A percentile compares a stretch with the other conserved stretches of the same genome.
phyloP scores from a whole-genome alignment of 2,113 vertebrate genomes.

The Spizaetus ornatus region DNA sequence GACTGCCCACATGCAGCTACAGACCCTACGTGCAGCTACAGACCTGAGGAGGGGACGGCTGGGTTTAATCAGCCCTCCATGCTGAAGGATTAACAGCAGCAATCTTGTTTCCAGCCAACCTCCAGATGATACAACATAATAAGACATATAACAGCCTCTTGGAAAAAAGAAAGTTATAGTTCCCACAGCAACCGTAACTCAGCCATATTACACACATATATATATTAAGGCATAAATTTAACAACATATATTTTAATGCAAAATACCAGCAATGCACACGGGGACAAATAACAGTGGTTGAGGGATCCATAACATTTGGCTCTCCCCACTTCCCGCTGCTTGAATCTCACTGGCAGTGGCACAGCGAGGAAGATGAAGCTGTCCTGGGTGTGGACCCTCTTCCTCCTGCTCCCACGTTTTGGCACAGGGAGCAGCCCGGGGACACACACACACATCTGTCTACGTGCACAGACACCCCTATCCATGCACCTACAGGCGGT shows the following conservation, averaged over 20 bases:
- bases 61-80: background rate
- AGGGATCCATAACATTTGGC: constrained; percentile 5
- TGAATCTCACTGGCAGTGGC: background rate
- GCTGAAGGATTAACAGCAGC: constrained; percentile 53
- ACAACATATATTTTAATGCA: constrained; percentile 63
- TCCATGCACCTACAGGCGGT: accelerated
- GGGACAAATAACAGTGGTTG: constrained; percentile 23
- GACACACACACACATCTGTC: accelerated
- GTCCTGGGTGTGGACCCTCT: background rate
- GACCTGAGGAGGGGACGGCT: background rate
- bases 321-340: background rate
- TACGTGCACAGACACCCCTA: background rate
- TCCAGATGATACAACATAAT: constrained; percentile 59
- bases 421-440: accelerated
- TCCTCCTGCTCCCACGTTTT: accelerated
- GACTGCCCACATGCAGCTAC: background rate
- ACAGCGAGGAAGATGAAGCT: accelerated
- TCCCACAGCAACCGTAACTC: constrained; percentile 66
- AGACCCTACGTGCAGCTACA: background rate
- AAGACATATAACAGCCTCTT: constrained; percentile 51
- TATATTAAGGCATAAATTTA: constrained; percentile 66
- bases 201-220: constrained; percentile 27
- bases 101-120: constrained; percentile 38
- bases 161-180: constrained; percentile 54
- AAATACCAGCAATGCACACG: constrained; percentile 14